Evolutionary conservation across 2,797 vertebrate genomes (phyloP).

Genomic region (Moxostoma hubbsi): DNA sequence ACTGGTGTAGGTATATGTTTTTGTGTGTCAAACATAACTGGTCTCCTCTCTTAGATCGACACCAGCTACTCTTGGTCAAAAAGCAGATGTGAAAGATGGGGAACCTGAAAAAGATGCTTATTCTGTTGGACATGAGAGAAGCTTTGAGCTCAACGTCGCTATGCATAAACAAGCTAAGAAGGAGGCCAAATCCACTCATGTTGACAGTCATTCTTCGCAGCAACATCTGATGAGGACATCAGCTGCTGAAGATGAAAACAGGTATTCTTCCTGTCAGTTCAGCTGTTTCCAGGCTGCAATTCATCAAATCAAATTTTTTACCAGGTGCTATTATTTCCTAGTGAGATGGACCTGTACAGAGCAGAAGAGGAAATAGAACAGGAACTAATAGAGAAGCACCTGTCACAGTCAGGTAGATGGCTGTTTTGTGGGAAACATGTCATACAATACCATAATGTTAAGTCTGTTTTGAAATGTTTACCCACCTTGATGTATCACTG

Average conservation of each 20-base stretch:
- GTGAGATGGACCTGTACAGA: constrained; percentile 63
- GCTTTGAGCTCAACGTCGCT: not conserved
- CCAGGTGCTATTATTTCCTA: constrained; percentile 21
- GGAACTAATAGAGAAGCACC: constrained; percentile 48
- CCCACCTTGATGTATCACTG: not conserved
- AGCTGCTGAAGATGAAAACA: constrained; percentile 35
- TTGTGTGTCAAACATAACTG: not conserved
- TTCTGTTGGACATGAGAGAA: constrained; percentile 29
- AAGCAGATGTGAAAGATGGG: not conserved
- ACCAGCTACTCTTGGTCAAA: not conserved
- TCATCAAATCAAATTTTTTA: too few species aligned
- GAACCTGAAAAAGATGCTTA: constrained; percentile 19
- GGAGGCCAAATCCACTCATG: constrained; percentile 1
- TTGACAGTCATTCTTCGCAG: constrained; percentile 2
- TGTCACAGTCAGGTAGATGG: constrained; percentile 27
- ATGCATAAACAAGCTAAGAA: constrained; percentile 9
- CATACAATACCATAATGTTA: not conserved
- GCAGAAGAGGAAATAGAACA: constrained; percentile 59
- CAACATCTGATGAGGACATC: constrained; percentile 8
- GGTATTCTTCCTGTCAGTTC: constrained; percentile 11
- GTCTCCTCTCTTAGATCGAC: constrained; percentile 2
- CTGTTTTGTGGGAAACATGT: not conserved
- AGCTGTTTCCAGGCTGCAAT: too few species aligned
- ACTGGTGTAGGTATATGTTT: not conserved
- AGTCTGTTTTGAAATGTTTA: not conserved